Evolutionary conservation across 2,113 vertebrate species (phyloP).

Genomic region (Hydrochoerus hydrochaeris): DNA sequence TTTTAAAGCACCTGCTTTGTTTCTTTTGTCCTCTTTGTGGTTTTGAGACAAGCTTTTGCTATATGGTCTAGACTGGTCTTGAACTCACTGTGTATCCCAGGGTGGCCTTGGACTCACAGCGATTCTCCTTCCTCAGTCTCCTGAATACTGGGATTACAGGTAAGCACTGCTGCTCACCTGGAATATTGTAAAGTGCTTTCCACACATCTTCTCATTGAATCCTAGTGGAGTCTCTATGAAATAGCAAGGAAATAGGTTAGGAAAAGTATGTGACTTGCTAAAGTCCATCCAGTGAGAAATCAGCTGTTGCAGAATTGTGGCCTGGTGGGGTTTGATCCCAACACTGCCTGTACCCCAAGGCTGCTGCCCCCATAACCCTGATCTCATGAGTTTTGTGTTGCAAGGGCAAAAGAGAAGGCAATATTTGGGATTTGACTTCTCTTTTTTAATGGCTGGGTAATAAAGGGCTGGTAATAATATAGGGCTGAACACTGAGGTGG

Average conservation of each 20-base stretch:
- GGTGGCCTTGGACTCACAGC: background rate
- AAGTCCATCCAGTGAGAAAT: background rate
- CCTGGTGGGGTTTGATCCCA: background rate
- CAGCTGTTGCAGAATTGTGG: background rate
- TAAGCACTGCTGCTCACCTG: background rate
- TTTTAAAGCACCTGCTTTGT: background rate
- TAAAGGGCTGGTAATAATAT: background rate
- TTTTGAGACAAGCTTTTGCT: background rate
- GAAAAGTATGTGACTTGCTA: background rate
- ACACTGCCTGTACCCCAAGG: fast-evolving
- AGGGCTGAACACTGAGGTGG: background rate
- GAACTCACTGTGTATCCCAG: background rate
- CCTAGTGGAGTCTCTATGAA: background rate
- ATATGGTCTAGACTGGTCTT: background rate
- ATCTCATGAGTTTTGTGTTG: background rate
- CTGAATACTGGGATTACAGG: background rate
- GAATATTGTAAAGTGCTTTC: background rate
- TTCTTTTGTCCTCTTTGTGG: background rate
- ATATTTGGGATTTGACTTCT: background rate
- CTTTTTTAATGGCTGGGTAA: background rate
- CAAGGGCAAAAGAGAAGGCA: background rate
- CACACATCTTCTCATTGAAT: background rate
- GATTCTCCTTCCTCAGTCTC: background rate
- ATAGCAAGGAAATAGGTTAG: background rate
- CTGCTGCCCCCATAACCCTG: background rate